These are phyloP conservation scores for Apamea sordens DNA, from an alignment of 2,888 invertebrate species.

Conservation along the genomic window DNA sequence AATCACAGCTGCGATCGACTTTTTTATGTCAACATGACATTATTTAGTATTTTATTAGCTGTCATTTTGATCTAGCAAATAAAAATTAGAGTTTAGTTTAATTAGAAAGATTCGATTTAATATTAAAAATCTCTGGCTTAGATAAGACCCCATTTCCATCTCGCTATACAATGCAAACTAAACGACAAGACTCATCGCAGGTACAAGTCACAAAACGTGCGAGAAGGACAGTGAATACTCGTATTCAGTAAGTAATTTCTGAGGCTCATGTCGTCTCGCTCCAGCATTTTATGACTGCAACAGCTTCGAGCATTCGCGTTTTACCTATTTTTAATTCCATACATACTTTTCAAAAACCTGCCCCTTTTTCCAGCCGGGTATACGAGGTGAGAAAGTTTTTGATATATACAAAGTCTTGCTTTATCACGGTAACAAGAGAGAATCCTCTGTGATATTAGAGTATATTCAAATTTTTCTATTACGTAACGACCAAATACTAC, in stretches of 20 bases:
- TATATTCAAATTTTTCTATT: conserved; percentile 20
- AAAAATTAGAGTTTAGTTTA: background rate
- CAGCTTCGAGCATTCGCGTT: background rate
- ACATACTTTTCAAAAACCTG: background rate
- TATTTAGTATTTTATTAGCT: background rate
- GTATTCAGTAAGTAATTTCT: background rate
- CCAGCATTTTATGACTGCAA: conserved; percentile 1
- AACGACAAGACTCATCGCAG: conserved; percentile 10
- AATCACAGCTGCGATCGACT: background rate
- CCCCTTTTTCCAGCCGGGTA: background rate
- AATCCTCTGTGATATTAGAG: conserved; percentile 38
- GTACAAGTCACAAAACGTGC: background rate
- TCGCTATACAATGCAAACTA: background rate
- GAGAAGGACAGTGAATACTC: background rate
- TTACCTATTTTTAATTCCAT: background rate
- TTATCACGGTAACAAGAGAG: conserved; percentile 46
- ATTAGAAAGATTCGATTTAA: conserved; percentile 17
- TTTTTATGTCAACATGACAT: background rate
- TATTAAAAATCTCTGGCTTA: conserved; percentile 14
- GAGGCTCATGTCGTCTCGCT: conserved; percentile 1
- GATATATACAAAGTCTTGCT: conserved; percentile 22
- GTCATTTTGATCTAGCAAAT: background rate
- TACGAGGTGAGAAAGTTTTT: background rate
- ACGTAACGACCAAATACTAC: conserved; percentile 43
- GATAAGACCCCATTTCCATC: conserved; percentile 1